These are phyloP conservation scores for Medauroidea extradentata DNA, from an alignment of 1,140 invertebrate species.

Conservation along the genomic window DNA sequence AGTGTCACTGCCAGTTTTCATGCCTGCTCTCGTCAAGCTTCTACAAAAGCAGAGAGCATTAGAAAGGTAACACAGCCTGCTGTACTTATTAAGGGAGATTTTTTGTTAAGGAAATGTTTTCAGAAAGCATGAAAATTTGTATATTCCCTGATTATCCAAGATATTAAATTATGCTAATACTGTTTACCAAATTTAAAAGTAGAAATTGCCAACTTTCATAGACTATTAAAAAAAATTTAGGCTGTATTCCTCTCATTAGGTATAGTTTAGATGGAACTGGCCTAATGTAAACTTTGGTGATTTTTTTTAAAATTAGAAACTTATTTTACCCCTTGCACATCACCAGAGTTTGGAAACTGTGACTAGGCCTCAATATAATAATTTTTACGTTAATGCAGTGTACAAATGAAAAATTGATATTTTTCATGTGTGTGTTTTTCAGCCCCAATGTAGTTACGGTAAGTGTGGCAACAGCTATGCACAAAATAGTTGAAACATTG, in stretches of 20 bases:
- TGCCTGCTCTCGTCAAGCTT: constrained; percentile 51
- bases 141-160: no score
- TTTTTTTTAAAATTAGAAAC: no score
- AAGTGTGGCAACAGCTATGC: constrained; percentile 66
- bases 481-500: constrained; percentile 75
- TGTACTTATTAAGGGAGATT: no score
- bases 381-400: neutral
- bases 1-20: constrained; percentile 64
- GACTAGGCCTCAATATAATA: neutral
- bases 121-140: no score
- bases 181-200: no score
- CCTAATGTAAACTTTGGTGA: no score
- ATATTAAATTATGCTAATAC: no score
- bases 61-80: neutral
- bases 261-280: no score
- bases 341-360: neutral
- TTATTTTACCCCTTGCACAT: neutral
- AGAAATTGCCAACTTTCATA: no score
- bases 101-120: no score
- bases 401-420: neutral
- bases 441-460: constrained; percentile 48
- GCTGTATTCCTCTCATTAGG: no score
- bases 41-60: neutral
- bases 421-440: constrained; percentile 38
- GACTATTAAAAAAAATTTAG: no score